phyloP scores from a whole-genome alignment of 1,140 invertebrate genomes.

The Lepidotrigona ventralis region DNA sequence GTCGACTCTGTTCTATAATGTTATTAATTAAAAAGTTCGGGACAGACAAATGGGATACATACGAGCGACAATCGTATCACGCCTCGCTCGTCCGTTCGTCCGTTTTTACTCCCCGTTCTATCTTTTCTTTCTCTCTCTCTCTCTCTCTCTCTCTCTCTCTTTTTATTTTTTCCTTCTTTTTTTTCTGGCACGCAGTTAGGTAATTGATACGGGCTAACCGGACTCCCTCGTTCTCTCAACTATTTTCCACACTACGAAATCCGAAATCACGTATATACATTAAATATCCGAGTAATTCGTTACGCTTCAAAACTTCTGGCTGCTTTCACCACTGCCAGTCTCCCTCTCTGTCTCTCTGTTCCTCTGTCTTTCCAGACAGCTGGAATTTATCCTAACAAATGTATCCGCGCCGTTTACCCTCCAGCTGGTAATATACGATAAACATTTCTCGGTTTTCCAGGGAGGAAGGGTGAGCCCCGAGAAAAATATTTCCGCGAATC shows the following conservation, averaged over 20 bases:
- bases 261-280: slow-evolving; percentile 71
- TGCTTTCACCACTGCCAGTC: slow-evolving; percentile 17
- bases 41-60: slow-evolving; percentile 70
- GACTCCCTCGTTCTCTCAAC: slow-evolving; percentile 61
- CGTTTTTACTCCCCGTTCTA: slow-evolving; percentile 22
- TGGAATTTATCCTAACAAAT: slow-evolving; percentile 78
- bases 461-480: slow-evolving; percentile 27
- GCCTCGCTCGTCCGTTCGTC: background rate
- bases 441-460: slow-evolving; percentile 65
- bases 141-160: background rate
- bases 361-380: slow-evolving; percentile 57
- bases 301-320: slow-evolving; percentile 71
- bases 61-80: slow-evolving; percentile 56
- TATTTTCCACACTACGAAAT: slow-evolving; percentile 69
- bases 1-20: slow-evolving; percentile 56
- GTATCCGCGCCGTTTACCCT: slow-evolving; percentile 54
- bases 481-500: slow-evolving; percentile 61
- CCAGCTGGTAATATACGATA: slow-evolving; percentile 71
- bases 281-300: slow-evolving; percentile 78
- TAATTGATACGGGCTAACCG: slow-evolving; percentile 67
- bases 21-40: slow-evolving; percentile 76
- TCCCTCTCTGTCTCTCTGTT: slow-evolving; percentile 47
- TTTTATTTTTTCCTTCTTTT: background rate
- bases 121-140: background rate
- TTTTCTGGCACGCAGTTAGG: slow-evolving; percentile 54